These are phyloP conservation scores for Pygoscelis antarcticus DNA, from an alignment of 2,113 vertebrate genomes.

Conservation along the genomic window DNA sequence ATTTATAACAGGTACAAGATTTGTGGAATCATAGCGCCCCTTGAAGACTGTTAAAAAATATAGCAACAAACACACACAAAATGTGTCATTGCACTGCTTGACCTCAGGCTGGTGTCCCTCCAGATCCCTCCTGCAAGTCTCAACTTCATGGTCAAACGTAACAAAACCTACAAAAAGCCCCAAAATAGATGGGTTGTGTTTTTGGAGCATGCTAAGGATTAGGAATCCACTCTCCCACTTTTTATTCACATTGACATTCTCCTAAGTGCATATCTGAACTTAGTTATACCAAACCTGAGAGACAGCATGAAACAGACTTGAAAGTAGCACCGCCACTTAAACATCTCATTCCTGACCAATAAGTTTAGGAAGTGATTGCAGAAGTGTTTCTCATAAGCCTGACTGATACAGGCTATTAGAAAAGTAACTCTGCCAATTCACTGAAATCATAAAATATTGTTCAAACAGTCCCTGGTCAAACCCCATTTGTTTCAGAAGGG, in stretches of 20 bases:
- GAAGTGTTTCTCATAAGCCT: not conserved
- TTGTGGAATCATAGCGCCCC: not conserved
- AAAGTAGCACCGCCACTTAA: not conserved
- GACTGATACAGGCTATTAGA: not conserved
- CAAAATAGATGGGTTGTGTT: accelerated
- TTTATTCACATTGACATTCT: not conserved
- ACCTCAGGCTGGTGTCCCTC: not conserved
- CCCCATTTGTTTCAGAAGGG: not conserved
- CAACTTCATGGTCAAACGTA: not conserved
- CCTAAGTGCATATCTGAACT: not conserved
- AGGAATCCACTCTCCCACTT: not conserved
- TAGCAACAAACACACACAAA: not conserved
- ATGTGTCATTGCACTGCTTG: not conserved
- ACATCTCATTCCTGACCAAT: not conserved
- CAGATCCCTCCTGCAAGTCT: not conserved
- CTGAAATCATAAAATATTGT: not conserved
- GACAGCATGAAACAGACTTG: not conserved
- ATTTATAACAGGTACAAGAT: not conserved
- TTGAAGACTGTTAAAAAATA: not conserved
- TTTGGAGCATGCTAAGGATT: not conserved
- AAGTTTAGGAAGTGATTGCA: not conserved
- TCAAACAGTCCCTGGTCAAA: not conserved
- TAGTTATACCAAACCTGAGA: not conserved
- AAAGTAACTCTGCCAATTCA: not conserved
- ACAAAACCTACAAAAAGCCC: not conserved